These are phyloP conservation scores for Pissodes strobi DNA, from an alignment of 1,140 invertebrate species.

Conservation along the genomic window DNA sequence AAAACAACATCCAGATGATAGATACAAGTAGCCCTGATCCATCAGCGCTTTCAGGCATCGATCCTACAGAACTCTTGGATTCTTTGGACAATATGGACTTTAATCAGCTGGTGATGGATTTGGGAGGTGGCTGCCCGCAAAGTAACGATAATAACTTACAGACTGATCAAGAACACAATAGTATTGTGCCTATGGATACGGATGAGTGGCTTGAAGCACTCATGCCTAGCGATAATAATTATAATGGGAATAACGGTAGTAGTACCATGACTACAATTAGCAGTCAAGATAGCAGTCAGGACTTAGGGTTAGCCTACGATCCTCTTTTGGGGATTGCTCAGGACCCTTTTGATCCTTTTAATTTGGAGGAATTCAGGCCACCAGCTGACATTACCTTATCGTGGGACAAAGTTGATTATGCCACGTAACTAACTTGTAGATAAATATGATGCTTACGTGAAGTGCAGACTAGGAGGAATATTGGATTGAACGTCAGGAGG, in stretches of 20 bases:
- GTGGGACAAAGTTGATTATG: conserved; percentile 69
- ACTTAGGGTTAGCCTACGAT: conserved; percentile 59
- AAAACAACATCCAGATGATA: conserved; percentile 44
- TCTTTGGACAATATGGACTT: conserved; percentile 63
- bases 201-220: conserved; percentile 76
- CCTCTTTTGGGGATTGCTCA: conserved; percentile 65
- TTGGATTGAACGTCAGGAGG: too few species aligned
- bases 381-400: conserved; percentile 58
- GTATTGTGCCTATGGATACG: conserved; percentile 68
- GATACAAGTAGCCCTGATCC: conserved; percentile 58
- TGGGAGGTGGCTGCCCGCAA: conserved; percentile 42
- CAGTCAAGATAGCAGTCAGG: conserved; percentile 53
- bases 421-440: conserved; percentile 58
- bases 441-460: too few species aligned
- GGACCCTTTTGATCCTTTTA: conserved; percentile 74
- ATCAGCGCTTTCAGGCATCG: conserved; percentile 53
- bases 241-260: conserved; percentile 36
- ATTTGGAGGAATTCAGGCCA: conserved; percentile 71
- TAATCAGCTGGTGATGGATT: conserved; percentile 60
- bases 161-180: conserved; percentile 25
- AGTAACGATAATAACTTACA: conserved; percentile 37
- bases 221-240: conserved; percentile 57
- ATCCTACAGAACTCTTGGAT: conserved; percentile 56
- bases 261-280: conserved; percentile 41
- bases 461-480: too few species aligned